Percentiles rank a stretch among this genome's conserved stretches.
phyloP scores from a whole-genome alignment of 2,888 invertebrate genomes.

The Cryptops parisi region DNA sequence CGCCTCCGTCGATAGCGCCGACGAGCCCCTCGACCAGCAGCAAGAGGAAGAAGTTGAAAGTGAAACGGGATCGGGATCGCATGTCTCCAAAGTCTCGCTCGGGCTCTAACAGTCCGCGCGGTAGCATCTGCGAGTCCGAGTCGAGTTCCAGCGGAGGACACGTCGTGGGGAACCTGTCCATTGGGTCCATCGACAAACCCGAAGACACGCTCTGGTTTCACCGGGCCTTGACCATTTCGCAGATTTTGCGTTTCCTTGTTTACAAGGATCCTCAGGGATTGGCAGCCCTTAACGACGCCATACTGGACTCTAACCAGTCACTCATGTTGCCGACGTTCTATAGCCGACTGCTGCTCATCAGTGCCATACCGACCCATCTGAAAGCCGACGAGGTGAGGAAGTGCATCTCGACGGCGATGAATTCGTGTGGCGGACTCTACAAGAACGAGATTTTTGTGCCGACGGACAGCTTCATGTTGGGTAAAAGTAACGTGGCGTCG shows the following conservation, averaged over 20 bases:
- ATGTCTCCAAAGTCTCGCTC: slow-evolving; percentile 15
- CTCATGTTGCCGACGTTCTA: slow-evolving; percentile 25
- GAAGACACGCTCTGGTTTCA: slow-evolving; percentile 31
- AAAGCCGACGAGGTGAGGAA: slow-evolving; percentile 23
- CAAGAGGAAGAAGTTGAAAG: slow-evolving; percentile 29
- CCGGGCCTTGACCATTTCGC: slow-evolving; percentile 27
- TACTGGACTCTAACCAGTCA: slow-evolving; percentile 26
- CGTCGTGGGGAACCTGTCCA: background rate
- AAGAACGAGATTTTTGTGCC: slow-evolving; percentile 28
- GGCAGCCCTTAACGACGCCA: slow-evolving; percentile 25
- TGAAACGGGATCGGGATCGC: slow-evolving; percentile 23
- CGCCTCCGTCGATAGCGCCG: slow-evolving; percentile 15
- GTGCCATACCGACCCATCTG: slow-evolving; percentile 26
- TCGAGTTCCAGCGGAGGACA: background rate
- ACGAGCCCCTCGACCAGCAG: slow-evolving; percentile 24
- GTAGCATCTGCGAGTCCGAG: slow-evolving; percentile 15
- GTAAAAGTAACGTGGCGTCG: background rate
- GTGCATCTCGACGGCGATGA: slow-evolving; percentile 25
- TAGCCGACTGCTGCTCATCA: slow-evolving; percentile 27
- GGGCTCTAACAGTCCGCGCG: slow-evolving; percentile 15
- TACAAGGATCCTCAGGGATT: slow-evolving; percentile 26
- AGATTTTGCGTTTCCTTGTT: slow-evolving; percentile 27
- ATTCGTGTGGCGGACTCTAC: slow-evolving; percentile 27
- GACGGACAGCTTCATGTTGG: too few relatives aligned
- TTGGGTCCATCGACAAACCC: slow-evolving; percentile 18